Percentiles rank a stretch among this genome's conserved stretches.
Evolutionary conservation across 2,797 vertebrate species (phyloP).

Genomic region (Pelochelys cantorii): DNA sequence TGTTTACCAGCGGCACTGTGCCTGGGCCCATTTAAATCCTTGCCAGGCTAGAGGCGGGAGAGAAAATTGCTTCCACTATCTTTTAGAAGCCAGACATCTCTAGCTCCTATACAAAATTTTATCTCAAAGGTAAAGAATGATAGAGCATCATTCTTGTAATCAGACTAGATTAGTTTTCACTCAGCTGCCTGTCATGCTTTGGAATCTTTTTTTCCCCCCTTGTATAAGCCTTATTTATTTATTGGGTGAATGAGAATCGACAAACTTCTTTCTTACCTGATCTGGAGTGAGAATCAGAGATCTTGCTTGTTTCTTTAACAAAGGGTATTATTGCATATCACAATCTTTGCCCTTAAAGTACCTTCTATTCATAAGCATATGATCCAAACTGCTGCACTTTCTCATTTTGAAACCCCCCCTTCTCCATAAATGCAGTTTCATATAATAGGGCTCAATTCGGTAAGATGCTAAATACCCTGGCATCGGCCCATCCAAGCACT

Average conservation of each 20-base stretch:
- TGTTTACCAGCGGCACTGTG: not conserved
- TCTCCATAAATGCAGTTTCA: not conserved
- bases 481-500: not conserved
- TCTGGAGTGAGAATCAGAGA: conserved; percentile 39
- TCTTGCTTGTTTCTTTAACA: not conserved
- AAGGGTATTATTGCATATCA: conserved; percentile 6
- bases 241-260: not conserved
- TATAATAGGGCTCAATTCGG: not conserved
- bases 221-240: not conserved
- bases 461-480: not conserved
- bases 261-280: conserved; percentile 26
- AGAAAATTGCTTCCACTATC: conserved; percentile 2
- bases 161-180: not conserved
- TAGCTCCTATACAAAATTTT: conserved; percentile 28
- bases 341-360: not conserved
- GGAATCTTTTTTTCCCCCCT: not conserved
- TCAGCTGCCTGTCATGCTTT: not conserved
- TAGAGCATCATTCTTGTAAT: not conserved
- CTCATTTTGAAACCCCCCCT: not conserved
- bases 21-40: not conserved
- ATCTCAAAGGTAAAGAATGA: conserved; percentile 3
- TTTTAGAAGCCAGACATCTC: not conserved
- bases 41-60: not conserved
- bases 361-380: conserved; percentile 20
- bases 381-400: not conserved